Conservation (phyloP, 2,888 invertebrate species). For the Drosophila demipolita region DNA sequence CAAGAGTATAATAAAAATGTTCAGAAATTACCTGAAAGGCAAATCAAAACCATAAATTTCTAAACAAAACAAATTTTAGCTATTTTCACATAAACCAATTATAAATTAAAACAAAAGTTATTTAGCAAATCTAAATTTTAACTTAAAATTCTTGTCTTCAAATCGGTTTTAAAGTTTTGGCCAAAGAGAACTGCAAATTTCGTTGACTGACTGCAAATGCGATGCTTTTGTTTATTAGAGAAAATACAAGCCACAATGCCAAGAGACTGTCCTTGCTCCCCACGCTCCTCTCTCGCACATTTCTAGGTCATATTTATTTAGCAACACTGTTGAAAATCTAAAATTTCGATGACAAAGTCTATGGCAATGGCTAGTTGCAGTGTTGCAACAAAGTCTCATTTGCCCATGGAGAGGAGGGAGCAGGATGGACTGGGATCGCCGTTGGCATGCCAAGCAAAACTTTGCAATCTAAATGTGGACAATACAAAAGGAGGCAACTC, state of each 20-base stretch:
- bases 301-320: constrained; percentile 48
- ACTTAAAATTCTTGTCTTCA: neutral
- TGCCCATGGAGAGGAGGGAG: neutral
- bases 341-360: constrained; percentile 57
- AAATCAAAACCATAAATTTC: neutral
- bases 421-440: neutral
- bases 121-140: neutral
- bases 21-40: too few relatives aligned
- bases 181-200: constrained; percentile 2
- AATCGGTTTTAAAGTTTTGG: neutral
- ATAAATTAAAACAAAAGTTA: neutral
- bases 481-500: constrained; percentile 26
- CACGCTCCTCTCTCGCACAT: too few relatives aligned
- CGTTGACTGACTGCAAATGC: constrained; percentile 19
- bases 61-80: neutral
- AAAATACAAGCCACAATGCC: constrained; percentile 17
- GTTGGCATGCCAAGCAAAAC: constrained; percentile 49
- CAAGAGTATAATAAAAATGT: neutral
- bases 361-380: neutral
- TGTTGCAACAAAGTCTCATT: constrained; percentile 39
- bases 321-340: constrained; percentile 60
- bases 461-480: constrained; percentile 45
- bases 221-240: constrained; percentile 11
- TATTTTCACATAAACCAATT: neutral
- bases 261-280: constrained; percentile 5